Evolutionary conservation across 2,888 invertebrate genomes (phyloP).

Genomic region (Zonitis immaculata): DNA sequence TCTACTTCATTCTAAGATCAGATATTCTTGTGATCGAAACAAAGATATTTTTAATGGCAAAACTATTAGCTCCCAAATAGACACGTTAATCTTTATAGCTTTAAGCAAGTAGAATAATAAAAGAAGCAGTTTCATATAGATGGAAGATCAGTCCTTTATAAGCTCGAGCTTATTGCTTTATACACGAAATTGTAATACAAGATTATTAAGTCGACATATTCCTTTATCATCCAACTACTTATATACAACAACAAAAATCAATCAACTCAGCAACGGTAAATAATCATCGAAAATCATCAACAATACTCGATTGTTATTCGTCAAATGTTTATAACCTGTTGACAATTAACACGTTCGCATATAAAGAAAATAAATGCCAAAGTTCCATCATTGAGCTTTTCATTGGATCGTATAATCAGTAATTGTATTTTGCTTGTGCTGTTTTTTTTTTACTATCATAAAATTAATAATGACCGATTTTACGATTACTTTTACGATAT

Average conservation of each 20-base stretch:
- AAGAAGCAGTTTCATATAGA: not conserved
- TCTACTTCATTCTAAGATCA: not conserved
- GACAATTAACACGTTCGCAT: not conserved
- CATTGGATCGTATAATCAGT: not conserved
- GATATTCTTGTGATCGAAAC: not conserved
- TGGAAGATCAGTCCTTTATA: not conserved
- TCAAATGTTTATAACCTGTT: not conserved
- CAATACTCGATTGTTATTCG: not conserved
- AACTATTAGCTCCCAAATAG: constrained; percentile 1
- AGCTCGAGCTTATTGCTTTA: not conserved
- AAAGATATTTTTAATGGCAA: not conserved
- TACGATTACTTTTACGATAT: constrained; percentile 6
- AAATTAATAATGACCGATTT: constrained; percentile 11
- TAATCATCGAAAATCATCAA: not conserved
- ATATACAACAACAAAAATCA: not conserved
- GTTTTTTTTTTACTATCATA: constrained; percentile 2
- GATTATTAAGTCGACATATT: not conserved
- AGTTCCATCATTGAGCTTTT: not conserved
- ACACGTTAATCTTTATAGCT: constrained; percentile 1
- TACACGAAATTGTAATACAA: not conserved
- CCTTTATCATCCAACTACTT: no score
- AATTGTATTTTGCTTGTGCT: not conserved
- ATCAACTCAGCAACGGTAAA: no score
- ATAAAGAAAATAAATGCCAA: not conserved
- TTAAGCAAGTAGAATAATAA: not conserved